These are phyloP conservation scores for Cathartes aura DNA, from an alignment of 2,113 vertebrate genomes.

Conservation along the genomic window DNA sequence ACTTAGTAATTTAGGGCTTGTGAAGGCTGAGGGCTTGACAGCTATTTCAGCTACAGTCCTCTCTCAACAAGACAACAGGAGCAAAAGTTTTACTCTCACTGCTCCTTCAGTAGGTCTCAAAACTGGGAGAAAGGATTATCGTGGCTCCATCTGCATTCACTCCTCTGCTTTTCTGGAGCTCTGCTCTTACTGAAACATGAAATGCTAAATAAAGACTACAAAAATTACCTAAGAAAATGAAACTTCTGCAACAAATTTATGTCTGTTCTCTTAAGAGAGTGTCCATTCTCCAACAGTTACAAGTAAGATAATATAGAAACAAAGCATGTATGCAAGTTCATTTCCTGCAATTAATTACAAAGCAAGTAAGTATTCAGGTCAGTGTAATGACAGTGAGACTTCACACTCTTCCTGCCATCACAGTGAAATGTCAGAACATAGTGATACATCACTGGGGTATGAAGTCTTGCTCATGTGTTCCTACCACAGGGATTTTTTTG, in stretches of 20 bases:
- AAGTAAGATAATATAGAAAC: neutral
- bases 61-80: neutral
- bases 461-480: neutral
- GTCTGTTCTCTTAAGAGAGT: neutral
- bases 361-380: neutral
- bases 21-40: neutral
- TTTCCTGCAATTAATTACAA: neutral
- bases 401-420: neutral
- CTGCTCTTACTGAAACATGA: neutral
- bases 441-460: neutral
- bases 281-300: neutral
- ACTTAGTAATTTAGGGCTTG: neutral
- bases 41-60: neutral
- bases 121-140: neutral
- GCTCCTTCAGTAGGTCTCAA: neutral
- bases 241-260: neutral
- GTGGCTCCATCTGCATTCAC: neutral
- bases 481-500: neutral
- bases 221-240: neutral
- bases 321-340: neutral
- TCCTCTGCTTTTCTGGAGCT: neutral
- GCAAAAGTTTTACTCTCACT: neutral
- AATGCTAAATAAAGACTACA: neutral
- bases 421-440: neutral
- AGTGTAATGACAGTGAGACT: neutral